phyloP scores from a whole-genome alignment of 2,113 vertebrate genomes.

The Sminthopsis crassicaudata region DNA sequence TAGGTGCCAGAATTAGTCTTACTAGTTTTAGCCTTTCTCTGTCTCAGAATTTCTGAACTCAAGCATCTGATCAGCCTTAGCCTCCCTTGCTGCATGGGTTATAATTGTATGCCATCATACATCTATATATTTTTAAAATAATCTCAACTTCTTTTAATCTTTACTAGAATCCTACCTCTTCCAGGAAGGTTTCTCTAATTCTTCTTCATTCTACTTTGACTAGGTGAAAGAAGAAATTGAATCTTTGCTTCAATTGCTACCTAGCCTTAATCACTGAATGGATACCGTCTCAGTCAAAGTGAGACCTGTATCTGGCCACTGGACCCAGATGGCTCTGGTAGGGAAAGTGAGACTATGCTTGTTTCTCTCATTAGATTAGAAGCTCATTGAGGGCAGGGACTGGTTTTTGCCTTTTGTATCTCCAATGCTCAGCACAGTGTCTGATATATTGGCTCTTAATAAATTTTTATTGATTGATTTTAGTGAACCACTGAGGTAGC shows the following conservation, averaged over 20 bases:
- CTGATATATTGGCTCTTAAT: neutral
- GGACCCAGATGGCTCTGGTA: too few relatives aligned
- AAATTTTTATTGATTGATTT: neutral
- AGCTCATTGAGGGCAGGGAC: neutral
- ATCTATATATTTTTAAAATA: neutral
- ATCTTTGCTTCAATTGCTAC: too few relatives aligned
- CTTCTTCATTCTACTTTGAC: neutral
- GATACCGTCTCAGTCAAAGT: too few relatives aligned
- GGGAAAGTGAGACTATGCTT: too few relatives aligned
- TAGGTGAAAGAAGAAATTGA: too few relatives aligned
- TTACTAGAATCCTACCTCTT: neutral
- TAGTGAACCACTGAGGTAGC: neutral
- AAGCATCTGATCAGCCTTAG: neutral
- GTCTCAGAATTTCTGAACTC: neutral
- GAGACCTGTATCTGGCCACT: too few relatives aligned
- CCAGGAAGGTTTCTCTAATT: neutral
- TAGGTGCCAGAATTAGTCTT: neutral
- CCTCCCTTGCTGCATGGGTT: neutral
- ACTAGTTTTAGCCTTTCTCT: neutral
- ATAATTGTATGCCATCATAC: neutral
- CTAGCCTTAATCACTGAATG: too few relatives aligned
- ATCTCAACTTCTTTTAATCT: neutral
- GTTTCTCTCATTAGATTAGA: neutral
- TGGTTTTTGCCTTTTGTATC: neutral
- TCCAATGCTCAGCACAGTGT: too few relatives aligned